phyloP scores from a whole-genome alignment of 2,113 vertebrate species.

The Mirounga angustirostris region DNA sequence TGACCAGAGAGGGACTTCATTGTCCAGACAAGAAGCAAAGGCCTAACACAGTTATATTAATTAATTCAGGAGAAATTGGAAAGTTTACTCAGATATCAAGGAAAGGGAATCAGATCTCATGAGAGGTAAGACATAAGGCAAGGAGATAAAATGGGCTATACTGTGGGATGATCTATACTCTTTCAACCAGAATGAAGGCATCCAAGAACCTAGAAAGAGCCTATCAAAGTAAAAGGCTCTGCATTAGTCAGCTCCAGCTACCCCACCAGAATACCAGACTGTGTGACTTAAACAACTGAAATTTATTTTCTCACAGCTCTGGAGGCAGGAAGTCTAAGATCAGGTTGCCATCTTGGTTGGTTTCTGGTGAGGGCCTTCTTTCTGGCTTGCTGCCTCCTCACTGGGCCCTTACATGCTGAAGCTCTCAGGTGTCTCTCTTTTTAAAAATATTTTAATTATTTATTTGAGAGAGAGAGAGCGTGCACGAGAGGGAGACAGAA shows the following conservation, averaged over 20 bases:
- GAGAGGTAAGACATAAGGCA: background rate
- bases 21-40: background rate
- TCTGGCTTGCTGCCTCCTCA: background rate
- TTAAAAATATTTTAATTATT: background rate
- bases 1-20: background rate
- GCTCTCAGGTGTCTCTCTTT: background rate
- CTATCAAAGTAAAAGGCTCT: background rate
- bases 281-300: background rate
- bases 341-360: background rate
- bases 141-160: background rate
- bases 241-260: background rate
- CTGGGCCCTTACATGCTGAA: background rate
- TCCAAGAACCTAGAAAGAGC: background rate
- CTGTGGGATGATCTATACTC: background rate
- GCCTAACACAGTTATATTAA: background rate
- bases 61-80: background rate
- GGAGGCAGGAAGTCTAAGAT: too few relatives aligned
- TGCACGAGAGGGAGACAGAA: background rate
- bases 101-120: background rate
- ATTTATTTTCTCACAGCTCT: background rate
- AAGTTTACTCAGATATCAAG: background rate
- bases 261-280: background rate
- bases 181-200: background rate
- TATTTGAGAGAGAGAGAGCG: background rate
- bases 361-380: background rate